Evolutionary conservation across 2,888 invertebrate species (phyloP).

Genomic region (Melolontha melolontha): DNA sequence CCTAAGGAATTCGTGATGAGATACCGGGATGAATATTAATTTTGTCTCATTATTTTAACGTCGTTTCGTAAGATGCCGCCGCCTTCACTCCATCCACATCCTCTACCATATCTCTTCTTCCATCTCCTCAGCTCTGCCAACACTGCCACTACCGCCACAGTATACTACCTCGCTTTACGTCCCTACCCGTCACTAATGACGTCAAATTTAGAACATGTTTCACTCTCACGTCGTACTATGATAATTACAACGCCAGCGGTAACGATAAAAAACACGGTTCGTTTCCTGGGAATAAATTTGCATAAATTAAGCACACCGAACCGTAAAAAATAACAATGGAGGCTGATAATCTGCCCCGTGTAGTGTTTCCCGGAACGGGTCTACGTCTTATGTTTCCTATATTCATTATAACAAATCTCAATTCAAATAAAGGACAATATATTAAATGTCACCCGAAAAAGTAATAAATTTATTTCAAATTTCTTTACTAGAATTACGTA

Average conservation of each 20-base stretch:
- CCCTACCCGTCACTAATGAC: slow-evolving; percentile 13
- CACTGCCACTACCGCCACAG: no score
- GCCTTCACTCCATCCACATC: no score
- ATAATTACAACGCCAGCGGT: slow-evolving; percentile 8
- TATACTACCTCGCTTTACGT: no score
- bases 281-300: slow-evolving; percentile 6
- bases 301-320: slow-evolving; percentile 11
- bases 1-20: slow-evolving; percentile 1
- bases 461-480: no score
- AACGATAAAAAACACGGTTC: neutral
- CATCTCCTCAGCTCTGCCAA: no score
- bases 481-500: no score
- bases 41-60: slow-evolving; percentile 31
- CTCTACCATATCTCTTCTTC: no score
- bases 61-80: slow-evolving; percentile 1
- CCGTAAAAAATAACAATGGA: slow-evolving; percentile 18
- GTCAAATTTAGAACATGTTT: slow-evolving; percentile 15
- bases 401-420: no score
- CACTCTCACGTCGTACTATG: slow-evolving; percentile 3
- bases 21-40: slow-evolving; percentile 29
- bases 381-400: no score
- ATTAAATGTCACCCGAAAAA: no score
- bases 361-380: neutral
- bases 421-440: no score
- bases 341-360: slow-evolving; percentile 3